Evolutionary conservation across 2,113 vertebrate genomes (phyloP), one percentile per base, ranked within the genome.

Genomic region (Bambusicola thoracicus): DNA sequence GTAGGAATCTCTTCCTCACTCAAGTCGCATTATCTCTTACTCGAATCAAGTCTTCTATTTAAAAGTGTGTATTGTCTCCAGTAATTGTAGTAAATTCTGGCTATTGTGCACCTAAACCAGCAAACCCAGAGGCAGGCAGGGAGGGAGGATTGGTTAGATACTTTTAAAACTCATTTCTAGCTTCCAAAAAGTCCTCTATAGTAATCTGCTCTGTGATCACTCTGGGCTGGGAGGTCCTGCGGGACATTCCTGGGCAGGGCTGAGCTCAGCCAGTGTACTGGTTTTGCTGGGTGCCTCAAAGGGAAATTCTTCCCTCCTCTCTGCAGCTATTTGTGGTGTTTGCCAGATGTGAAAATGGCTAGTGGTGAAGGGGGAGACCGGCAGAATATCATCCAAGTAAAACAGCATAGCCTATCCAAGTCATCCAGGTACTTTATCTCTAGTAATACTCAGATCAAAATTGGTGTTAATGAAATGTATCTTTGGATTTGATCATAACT

Each of bases 151-250:
- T n/a, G 24, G 8, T 61, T 63, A 81, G 76, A 41, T 91, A 46
- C 91, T 81, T 94, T 94, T 81, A 72, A 90, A 91, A 75, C 30
- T 84, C 55, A 29, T 59, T 93, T 70, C 27, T 67, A 34, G 38
- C 34, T 93, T 93, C 82, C 44, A 85, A 22, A 85, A 83, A 87
- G 14, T 36, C 51, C 65, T 83, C 25, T 65, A 75, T 87, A 84
- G 74, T 83, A 44, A 93, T 80, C 10, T 80, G 46, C 63, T 67
- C 67, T 55, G 41, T 49, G 36, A 46, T 19, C 38, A 53, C 41
- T 61, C 34, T 83, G 87, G 74, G 43, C 56, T 41, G 32, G 43
- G 25, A 85, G 75, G 34, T 67, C 94, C 72, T 24, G 46, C 62
- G 55, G 91, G 63, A 58, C 58, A 55, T 93, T 92, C 56, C 68